Base-by-base conservation (phyloP, 2,888 invertebrate genomes). In the Pantelozetes paolii region DNA sequence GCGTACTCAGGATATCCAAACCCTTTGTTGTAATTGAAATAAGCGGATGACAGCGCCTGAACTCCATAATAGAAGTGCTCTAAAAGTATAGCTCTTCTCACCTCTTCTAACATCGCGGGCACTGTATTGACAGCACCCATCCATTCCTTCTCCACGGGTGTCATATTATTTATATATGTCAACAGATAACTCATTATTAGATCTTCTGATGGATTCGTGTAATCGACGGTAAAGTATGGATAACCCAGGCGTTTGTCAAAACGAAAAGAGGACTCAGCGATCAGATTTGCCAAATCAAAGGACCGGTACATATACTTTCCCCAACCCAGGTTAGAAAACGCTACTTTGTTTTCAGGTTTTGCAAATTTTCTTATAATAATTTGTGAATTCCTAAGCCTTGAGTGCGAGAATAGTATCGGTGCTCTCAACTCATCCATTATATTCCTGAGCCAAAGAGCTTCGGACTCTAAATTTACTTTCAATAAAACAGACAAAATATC, bases 1-100 rank as follows among this genome's bases (percentile, higher is more conserved):
- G 62, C 6, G n/a, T 62, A 62, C 11, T 62, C 62, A 3, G 62
- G 62, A 62, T n/a, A 62, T 32, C 62, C 62, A 62, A 62, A 62
- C 32, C 30, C 20, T 62, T 62, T 62, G 30, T 32, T 32, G 20
- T n/a, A 62, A 18, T 32, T n/a, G 18, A 32, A 62, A 36, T 23
- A 62, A 8, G 62, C 30, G 3, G 32, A 32, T 1, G 32, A 18
- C 2, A 62, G 26, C 8, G 32, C 62, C 13, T 62, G 30, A 18
- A 62, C 62, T 32, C 32, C 62, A 18, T 32, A 13, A 20, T n/a
- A 32, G 32, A 62, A 62, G 26, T 62, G 62, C 1, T 30, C 30
- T n/a, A 62, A 62, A 32, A 62, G 36, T 15, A 32, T 32, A 3
- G 62, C 1, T 15, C 62, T 15, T 6, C 13, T 15, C 11, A 62